Conservation (phyloP, 2,113 vertebrate genomes). For the Ciconia boyciana region DNA sequence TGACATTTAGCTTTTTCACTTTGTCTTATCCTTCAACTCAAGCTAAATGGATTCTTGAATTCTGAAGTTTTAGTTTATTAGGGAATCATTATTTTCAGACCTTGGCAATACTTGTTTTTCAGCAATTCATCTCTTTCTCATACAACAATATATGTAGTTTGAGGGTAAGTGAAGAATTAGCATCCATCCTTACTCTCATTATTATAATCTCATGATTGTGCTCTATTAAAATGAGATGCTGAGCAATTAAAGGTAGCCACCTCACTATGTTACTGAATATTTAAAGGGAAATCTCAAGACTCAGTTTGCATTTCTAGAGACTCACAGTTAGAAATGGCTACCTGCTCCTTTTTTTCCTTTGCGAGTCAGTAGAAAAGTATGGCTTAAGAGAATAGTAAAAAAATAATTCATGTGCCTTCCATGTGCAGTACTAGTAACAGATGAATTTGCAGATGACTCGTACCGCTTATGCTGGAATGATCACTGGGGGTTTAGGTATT, state of each 20-base stretch:
- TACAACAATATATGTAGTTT: fast-evolving
- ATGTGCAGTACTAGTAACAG: fast-evolving
- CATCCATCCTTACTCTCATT: background rate
- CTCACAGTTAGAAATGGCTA: background rate
- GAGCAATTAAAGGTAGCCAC: background rate
- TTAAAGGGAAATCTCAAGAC: background rate
- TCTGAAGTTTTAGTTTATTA: background rate
- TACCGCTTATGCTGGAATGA: background rate
- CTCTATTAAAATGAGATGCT: background rate
- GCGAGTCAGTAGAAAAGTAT: background rate
- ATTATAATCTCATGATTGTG: background rate
- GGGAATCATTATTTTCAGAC: background rate
- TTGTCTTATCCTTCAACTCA: background rate
- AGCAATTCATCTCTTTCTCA: background rate
- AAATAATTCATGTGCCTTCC: background rate
- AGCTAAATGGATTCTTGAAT: background rate
- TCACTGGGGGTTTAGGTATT: background rate
- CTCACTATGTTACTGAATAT: background rate
- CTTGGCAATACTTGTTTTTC: background rate
- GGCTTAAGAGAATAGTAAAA: background rate
- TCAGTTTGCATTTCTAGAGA: background rate
- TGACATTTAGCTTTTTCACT: background rate
- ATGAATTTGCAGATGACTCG: background rate
- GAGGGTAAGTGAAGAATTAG: background rate
- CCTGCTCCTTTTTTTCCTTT: background rate